These are phyloP conservation scores for Carcharodon carcharias DNA, from an alignment of 2,797 vertebrate species.

Conservation along the genomic window DNA sequence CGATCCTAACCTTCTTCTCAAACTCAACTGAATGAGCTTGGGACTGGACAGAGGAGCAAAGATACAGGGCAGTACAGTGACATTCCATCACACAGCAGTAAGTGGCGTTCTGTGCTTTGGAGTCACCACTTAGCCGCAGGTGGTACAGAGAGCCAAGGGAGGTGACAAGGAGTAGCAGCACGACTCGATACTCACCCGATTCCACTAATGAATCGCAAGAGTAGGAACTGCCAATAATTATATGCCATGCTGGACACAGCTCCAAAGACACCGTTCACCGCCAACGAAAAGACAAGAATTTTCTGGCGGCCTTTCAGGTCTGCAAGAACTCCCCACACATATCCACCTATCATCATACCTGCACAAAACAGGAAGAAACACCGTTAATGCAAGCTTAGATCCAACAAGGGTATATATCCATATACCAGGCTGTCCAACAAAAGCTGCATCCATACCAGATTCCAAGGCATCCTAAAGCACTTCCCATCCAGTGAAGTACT, in stretches of 20 bases:
- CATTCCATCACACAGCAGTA: neutral
- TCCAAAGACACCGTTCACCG: slow-evolving; percentile 62
- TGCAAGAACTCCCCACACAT: slow-evolving; percentile 64
- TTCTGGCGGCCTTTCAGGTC: slow-evolving; percentile 59
- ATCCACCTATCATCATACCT: slow-evolving; percentile 72
- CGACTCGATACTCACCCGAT: slow-evolving; percentile 52
- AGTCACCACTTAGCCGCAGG: neutral
- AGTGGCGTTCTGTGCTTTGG: neutral
- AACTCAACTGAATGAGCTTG: too few relatives aligned
- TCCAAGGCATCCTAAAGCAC: neutral
- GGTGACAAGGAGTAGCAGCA: neutral
- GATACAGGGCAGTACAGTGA: neutral
- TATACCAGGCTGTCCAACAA: too few relatives aligned
- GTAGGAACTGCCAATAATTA: slow-evolving; percentile 61
- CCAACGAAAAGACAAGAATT: slow-evolving; percentile 59
- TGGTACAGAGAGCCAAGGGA: neutral
- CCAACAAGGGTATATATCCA: neutral
- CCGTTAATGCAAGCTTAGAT: neutral
- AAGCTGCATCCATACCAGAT: too few relatives aligned
- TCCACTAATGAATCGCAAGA: slow-evolving; percentile 64
- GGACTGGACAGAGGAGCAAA: too few relatives aligned
- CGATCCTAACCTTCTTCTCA: too few relatives aligned
- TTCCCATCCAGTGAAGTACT: neutral
- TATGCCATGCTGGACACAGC: slow-evolving; percentile 56
- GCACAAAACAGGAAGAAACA: neutral